Evolutionary conservation across 2,113 vertebrate genomes (phyloP).

Genomic region (Dascyllus trimaculatus): DNA sequence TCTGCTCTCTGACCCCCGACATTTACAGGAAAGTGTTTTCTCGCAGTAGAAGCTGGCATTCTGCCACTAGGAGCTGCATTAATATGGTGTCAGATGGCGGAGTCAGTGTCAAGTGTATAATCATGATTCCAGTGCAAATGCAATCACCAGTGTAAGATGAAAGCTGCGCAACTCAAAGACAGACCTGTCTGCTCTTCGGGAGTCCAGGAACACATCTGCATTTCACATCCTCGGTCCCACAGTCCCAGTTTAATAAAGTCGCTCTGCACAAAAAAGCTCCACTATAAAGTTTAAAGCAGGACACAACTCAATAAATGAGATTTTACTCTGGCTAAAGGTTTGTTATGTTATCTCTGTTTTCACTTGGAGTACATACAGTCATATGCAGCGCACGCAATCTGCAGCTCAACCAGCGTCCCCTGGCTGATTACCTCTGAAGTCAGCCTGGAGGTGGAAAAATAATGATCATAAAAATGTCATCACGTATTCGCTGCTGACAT

Average conservation of each 20-base stretch:
- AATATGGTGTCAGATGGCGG: not conserved
- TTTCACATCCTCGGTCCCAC: slow-evolving; percentile 58
- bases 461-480: slow-evolving; percentile 66
- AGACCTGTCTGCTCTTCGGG: slow-evolving; percentile 14
- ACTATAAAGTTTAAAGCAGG: slow-evolving; percentile 45
- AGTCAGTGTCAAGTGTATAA: slow-evolving; percentile 31
- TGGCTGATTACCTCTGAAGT: slow-evolving; percentile 50
- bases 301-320: slow-evolving; percentile 47
- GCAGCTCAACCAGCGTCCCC: slow-evolving; percentile 21
- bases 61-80: slow-evolving; percentile 9
- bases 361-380: slow-evolving; percentile 15
- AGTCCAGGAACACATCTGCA: slow-evolving; percentile 61
- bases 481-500: slow-evolving; percentile 16
- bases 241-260: slow-evolving; percentile 70
- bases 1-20: not conserved
- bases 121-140: slow-evolving; percentile 33
- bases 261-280: slow-evolving; percentile 36
- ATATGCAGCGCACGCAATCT: slow-evolving; percentile 4
- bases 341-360: slow-evolving; percentile 34
- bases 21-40: slow-evolving; percentile 20
- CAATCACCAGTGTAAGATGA: slow-evolving; percentile 9
- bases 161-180: slow-evolving; percentile 28
- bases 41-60: not conserved
- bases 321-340: slow-evolving; percentile 32
- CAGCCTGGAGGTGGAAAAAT: slow-evolving; percentile 46